Evolutionary conservation across 1,140 invertebrate species (phyloP), one percentile per base, ranked within the genome.

Genomic region (Apocrypta bakeri): DNA sequence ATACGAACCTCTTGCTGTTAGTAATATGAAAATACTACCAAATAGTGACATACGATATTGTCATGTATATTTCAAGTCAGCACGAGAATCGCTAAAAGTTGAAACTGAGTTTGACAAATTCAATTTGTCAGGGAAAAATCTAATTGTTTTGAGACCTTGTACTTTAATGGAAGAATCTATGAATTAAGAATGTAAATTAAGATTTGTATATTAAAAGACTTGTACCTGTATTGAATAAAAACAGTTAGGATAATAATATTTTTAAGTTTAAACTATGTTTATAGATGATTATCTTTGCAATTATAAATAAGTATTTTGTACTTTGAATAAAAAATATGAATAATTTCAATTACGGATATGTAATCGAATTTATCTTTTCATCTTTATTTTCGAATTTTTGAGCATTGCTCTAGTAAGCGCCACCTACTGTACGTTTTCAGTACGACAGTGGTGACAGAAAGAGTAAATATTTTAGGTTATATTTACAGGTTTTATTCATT

Each of bases 31-130:
- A 48, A 71, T n/a, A 0, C 29, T 82, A 63, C 24, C 75, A 63
- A 17, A 81, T 17, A 73, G 9, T 27, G 71, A 63, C n/a, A 33
- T 88, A 56, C 79, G 85, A 74, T 92, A 87, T 79, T 92, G 90
- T 76, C 83, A 86, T 42, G 85, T 91, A 25, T 92, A 89, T 79
- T 90, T 90, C 29, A 85, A 88, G 76, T 87, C 83, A 17, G 0
- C 1, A 8, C 64, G 83, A n/a, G 83, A 89, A 14, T 86, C 88
- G 0, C 7, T 74, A 9, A 72, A 77, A 14, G 82, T 82, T 0
- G 85, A 90, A 76, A 73, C 84, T 31, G 25, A 85, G 24, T 90
- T 89, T 84, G 88, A 91, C 68, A 87, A 85, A 33, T 84, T 78
- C 24, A 0, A 12, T 9, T 64, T 89, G 27, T 8, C 1, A 25